Base-by-base conservation (phyloP, 2,888 invertebrate genomes). In the Latrodectus elegans region DNA sequence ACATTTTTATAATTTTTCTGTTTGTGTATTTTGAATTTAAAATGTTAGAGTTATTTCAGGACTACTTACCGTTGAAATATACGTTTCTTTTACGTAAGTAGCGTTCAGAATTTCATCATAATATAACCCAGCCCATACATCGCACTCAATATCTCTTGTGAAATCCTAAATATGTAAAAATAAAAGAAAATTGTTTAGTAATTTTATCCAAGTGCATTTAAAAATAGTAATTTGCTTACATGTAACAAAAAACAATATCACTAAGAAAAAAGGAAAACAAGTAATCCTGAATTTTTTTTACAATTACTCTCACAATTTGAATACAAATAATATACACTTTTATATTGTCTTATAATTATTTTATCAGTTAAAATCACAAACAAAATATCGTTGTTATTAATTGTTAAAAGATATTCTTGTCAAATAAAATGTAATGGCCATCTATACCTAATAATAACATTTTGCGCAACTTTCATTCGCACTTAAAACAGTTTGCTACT, bases 21-120 rank as follows among this genome's bases (percentile, higher is more conserved):
- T 22, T 22, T 22, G 22, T 1, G 22, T 22, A 22, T 38, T 38
- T 38, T 38, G 4, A 1, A 38, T 38, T 38, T 38, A 38, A 38
- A 38, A 22, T 22, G 22, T 4, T 22, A 26, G 17, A 68, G 1
- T 12, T 22, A 8, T 8, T 17, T 22, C 11, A 22, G 17, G 68
- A n/a, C 15, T 17, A 26, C 88, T 88, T 84, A 84, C 88, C 26
- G 88, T 88, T 14, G 88, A 67, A 12, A 84, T 52, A 71, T 76
- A 83, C 8, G 80, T 75, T 74, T 88, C 88, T 55, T 80, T 84
- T 0, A 68, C 51, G 17, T 60, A 78, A 2, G 77, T 68, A 1
- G 70, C 26, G 17, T 84, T 84, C 8, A 14, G n/a, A 8, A 10
- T 14, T 22, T 71, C 26, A 67, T 84, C 70, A n/a, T 51, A 67